Base-by-base conservation (phyloP, 2,113 vertebrate genomes). In the Oreamnos americanus region DNA sequence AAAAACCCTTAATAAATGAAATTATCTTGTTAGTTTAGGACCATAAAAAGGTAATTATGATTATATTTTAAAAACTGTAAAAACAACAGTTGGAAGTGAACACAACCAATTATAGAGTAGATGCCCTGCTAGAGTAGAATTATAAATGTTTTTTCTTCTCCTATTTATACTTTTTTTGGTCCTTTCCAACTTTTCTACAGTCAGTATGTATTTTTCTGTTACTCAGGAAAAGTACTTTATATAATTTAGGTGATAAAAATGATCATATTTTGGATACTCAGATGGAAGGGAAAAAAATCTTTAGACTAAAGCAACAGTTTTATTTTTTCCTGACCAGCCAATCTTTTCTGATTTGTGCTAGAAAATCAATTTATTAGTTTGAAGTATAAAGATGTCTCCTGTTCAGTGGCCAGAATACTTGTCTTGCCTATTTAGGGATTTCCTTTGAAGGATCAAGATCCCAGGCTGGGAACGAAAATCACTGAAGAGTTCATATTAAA, bases 221-320 rank as follows among this genome's bases (percentile, higher is more conserved):
- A 53, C 45, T 62, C 17, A 79, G 64, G 36, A 87, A 84, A 93
- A 92, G 26, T 78, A 89, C 30, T 74, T 91, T 9, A 76, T 87
- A 49, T 36, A 82, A 87, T 82, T 81, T 97, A 90, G 45, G n/a
- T 90, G 55, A 74, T 86, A 81, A 94, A 96, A 88, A 82, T 53
- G 51, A 76, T 64, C 76, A 51, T 58, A 96, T 87, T 93, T 94
- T 93, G 28, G 6, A 26, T 90, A 86, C 47, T 90, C 85, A 90
- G 60, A 81, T 89, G 21, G 82, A 64, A 17, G 47, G 28, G 12
- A 21, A 84, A 51, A 53, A 94, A 76, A 64, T 92, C 39, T 5
- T 87, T 11, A 87, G 36, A 81, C 51, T 62, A 92, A 92, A 95
- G 39, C 33, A 76, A 39, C 36, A 64, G 15, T 83, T 91, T 21